Evolutionary conservation across 2,113 vertebrate species (phyloP).

Genomic region (Nicator chloris): DNA sequence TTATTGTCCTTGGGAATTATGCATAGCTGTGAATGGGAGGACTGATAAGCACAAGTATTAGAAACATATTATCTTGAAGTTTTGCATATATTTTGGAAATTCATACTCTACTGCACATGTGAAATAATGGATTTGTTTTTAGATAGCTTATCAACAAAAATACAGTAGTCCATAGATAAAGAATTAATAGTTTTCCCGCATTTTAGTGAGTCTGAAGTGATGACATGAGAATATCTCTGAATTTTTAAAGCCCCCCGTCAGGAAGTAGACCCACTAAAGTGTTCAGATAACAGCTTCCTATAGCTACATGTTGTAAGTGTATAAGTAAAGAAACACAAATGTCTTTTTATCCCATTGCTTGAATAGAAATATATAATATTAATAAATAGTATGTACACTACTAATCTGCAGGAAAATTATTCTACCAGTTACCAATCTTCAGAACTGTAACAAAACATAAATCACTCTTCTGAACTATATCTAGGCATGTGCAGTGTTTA

Average conservation of each 20-base stretch:
- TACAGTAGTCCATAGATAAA: background rate
- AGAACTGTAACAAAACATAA: background rate
- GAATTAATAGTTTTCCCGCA: background rate
- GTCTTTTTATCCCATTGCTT: background rate
- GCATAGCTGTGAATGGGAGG: background rate
- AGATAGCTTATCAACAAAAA: background rate
- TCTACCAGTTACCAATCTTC: background rate
- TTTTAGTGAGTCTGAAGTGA: background rate
- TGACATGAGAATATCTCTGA: background rate
- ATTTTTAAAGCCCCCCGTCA: background rate
- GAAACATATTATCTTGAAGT: background rate
- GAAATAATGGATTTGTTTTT: background rate
- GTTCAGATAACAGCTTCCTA: background rate
- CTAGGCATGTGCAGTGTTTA: background rate
- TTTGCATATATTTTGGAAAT: background rate
- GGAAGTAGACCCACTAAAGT: background rate
- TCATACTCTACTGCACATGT: background rate
- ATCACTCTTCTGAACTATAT: background rate
- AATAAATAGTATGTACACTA: background rate
- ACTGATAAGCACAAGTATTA: background rate
- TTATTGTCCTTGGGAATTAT: constrained; percentile 7
- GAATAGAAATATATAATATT: background rate
- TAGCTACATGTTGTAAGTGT: background rate
- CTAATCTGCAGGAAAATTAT: background rate
- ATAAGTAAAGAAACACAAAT: background rate